Evolutionary conservation across 2,797 vertebrate genomes (phyloP).

Genomic region (Streptopelia turtur): DNA sequence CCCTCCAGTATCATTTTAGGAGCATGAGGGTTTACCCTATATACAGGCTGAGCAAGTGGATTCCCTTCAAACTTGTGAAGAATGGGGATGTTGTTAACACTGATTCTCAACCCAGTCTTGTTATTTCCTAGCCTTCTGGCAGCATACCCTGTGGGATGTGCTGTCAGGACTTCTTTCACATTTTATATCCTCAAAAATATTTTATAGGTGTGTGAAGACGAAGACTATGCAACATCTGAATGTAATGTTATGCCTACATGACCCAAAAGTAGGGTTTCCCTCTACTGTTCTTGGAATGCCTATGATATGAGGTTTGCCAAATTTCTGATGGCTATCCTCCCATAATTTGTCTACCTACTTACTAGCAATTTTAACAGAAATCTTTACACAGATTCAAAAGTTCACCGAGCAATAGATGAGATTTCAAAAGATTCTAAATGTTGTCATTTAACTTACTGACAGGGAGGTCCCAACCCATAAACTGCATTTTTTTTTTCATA

Average conservation of each 20-base stretch:
- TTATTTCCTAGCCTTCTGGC: not conserved
- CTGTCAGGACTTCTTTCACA: not conserved
- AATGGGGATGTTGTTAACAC: not conserved
- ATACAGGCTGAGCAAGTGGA: not conserved
- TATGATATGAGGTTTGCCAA: not conserved
- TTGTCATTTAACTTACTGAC: not conserved
- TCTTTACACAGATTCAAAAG: not conserved
- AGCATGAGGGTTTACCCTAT: not conserved
- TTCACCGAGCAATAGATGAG: not conserved
- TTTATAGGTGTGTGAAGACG: not conserved
- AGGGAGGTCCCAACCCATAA: not conserved
- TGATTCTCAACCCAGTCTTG: not conserved
- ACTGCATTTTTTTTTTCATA: not conserved
- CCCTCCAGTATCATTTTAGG: not conserved
- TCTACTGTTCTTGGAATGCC: not conserved
- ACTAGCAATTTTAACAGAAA: not conserved
- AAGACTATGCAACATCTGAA: not conserved
- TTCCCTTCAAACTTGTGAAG: not conserved
- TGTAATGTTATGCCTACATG: not conserved
- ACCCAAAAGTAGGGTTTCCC: not conserved
- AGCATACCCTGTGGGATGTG: not conserved
- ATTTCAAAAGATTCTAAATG: not conserved
- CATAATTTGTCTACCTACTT: not conserved
- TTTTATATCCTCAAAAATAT: not conserved
- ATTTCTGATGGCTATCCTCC: not conserved